These are phyloP conservation scores for Panthera uncia DNA, from an alignment of 2,113 vertebrate genomes.

Conservation along the genomic window DNA sequence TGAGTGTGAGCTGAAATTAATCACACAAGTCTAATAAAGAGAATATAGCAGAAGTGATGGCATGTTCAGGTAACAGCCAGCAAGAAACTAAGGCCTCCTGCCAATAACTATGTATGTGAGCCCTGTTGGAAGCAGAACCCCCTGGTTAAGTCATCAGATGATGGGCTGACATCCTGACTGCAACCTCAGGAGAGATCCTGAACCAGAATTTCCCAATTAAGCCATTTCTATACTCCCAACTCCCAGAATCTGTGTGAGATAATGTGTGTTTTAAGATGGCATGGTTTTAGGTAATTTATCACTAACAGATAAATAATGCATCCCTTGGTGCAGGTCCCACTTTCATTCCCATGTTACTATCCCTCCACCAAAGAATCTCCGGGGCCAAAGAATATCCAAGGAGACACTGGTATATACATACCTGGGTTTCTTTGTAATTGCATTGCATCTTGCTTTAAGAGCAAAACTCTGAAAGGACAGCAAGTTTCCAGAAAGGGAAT, in stretches of 20 bases:
- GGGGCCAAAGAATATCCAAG: not conserved
- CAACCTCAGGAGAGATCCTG: not conserved
- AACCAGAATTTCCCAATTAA: not conserved
- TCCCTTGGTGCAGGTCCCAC: too few relatives aligned
- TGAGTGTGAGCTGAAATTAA: not conserved
- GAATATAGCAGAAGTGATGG: not conserved
- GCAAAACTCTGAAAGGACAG: not conserved
- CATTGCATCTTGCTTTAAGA: not conserved
- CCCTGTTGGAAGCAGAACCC: not conserved
- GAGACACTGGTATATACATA: rapidly evolving
- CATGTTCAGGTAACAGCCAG: not conserved
- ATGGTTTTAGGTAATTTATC: not conserved
- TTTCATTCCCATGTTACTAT: not conserved
- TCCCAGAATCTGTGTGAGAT: not conserved
- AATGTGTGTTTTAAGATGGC: not conserved
- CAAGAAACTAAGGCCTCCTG: not conserved
- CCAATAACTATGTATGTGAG: not conserved
- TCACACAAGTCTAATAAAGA: not conserved
- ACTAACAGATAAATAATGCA: not conserved
- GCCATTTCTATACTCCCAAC: not conserved
- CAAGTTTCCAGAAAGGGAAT: not conserved
- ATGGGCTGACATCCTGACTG: not conserved
- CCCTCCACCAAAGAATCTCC: not conserved
- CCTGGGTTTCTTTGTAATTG: not conserved
- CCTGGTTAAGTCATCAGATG: not conserved